Conservation (phyloP, 2,113 vertebrate genomes). For the Calypte anna region DNA sequence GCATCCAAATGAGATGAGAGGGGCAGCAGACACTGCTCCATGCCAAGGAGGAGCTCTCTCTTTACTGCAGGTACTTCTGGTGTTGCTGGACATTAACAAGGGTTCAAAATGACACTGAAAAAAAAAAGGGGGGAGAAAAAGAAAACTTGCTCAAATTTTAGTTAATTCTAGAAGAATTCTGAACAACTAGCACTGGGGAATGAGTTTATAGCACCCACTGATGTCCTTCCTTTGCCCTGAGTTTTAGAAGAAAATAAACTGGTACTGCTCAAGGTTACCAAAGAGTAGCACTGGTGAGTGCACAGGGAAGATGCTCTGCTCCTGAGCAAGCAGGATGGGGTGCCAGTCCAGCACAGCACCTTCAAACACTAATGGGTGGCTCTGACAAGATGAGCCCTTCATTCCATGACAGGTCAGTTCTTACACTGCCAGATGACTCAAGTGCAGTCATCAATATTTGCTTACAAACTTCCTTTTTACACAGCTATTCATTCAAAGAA, state of each 20-base stretch:
- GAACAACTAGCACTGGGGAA: neutral
- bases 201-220: neutral
- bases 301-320: neutral
- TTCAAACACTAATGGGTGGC: neutral
- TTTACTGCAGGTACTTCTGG: neutral
- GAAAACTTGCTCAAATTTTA: neutral
- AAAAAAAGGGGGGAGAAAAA: neutral
- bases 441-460: neutral
- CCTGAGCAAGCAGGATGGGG: neutral
- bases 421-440: neutral
- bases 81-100: neutral
- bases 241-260: neutral
- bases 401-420: neutral
- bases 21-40: neutral
- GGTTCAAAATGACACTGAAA: neutral
- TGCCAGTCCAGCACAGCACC: neutral
- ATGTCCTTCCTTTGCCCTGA: neutral
- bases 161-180: neutral
- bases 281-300: neutral
- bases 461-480: neutral
- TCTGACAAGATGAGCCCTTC: neutral
- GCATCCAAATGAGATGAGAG: accelerated
- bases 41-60: accelerated
- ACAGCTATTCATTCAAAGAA: neutral
- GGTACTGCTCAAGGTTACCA: neutral